These are phyloP conservation scores for Sarcophaga rosellei DNA, from an alignment of 2,888 invertebrate species.

Conservation along the genomic window DNA sequence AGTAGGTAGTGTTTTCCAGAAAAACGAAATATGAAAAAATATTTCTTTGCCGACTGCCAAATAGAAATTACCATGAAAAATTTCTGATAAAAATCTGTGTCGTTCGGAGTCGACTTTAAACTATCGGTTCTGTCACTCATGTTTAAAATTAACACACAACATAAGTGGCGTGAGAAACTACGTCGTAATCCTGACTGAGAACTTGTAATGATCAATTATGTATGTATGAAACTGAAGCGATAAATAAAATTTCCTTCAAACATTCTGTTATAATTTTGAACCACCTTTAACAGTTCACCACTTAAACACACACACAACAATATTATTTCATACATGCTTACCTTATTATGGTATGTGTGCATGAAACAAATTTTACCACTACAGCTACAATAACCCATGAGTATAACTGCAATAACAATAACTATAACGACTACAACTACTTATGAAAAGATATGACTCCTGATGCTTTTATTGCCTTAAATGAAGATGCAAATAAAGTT, in stretches of 20 bases:
- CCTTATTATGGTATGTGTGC: neutral
- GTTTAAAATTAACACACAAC: no score
- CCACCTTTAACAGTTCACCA: neutral
- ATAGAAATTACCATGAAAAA: no score
- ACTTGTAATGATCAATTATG: no score
- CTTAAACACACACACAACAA: neutral
- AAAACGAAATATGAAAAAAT: no score
- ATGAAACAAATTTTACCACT: neutral
- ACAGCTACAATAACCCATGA: neutral
- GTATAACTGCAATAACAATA: neutral
- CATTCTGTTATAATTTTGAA: neutral
- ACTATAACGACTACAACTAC: neutral
- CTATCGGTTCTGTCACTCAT: no score
- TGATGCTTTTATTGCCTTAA: slow-evolving; percentile 1
- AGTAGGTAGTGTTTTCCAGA: no score
- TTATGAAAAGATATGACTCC: neutral
- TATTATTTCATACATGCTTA: neutral
- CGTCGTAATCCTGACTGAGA: no score
- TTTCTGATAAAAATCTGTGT: no score
- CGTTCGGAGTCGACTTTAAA: no score
- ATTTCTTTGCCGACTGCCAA: no score
- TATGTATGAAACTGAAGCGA: no score
- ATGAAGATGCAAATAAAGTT: neutral
- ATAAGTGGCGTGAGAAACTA: no score
- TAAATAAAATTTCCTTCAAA: neutral